phyloP scores from a whole-genome alignment of 2,113 vertebrate genomes.

The Marmota flaviventris region DNA sequence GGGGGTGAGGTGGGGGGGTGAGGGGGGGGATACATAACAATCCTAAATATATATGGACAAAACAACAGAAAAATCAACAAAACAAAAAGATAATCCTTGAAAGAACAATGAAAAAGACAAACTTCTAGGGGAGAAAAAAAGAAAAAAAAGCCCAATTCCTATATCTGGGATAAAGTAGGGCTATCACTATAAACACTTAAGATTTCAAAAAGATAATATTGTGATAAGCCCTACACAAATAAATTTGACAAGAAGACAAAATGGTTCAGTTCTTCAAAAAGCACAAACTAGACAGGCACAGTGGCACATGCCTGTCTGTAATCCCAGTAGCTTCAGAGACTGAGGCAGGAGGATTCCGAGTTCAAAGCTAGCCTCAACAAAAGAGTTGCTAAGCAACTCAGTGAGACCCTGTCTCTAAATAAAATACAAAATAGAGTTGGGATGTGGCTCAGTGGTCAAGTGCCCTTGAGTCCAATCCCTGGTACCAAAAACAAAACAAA shows the following conservation, averaged over 20 bases:
- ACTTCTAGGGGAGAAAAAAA: neutral
- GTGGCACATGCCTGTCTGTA: too few relatives aligned
- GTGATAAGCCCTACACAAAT: neutral
- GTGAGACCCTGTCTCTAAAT: too few relatives aligned
- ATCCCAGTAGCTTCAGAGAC: too few relatives aligned
- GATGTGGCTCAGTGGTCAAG: too few relatives aligned
- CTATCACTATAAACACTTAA: neutral
- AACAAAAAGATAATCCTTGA: neutral
- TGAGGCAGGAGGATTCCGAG: too few relatives aligned
- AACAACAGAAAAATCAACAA: neutral
- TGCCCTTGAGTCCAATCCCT: too few relatives aligned
- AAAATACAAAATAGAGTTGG: too few relatives aligned
- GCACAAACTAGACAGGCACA: neutral
- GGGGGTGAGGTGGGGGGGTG: too few relatives aligned
- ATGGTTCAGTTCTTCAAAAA: neutral
- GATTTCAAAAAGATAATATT: neutral
- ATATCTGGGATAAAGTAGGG: neutral
- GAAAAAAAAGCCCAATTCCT: neutral
- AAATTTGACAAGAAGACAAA: neutral
- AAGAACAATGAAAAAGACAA: neutral
- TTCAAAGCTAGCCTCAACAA: too few relatives aligned
- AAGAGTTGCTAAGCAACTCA: too few relatives aligned
- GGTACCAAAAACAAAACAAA: too few relatives aligned
- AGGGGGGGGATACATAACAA: neutral
- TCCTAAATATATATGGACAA: neutral